A percentile compares a stretch with the other conserved stretches of the same genome.
Evolutionary conservation across 2,797 vertebrate genomes (phyloP).

Genomic region (Lycodopsis pacificus): DNA sequence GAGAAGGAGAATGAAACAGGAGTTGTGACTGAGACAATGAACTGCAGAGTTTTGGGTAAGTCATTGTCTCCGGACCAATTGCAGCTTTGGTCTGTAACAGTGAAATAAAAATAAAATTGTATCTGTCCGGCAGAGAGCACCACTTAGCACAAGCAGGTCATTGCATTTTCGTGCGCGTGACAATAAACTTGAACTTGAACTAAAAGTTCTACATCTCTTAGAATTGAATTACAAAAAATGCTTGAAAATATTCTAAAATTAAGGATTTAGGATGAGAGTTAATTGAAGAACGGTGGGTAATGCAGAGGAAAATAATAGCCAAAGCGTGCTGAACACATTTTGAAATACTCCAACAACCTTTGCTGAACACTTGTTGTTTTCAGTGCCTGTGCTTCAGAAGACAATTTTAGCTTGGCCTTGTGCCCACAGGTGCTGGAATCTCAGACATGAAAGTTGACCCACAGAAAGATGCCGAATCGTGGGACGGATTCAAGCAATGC

Average conservation of each 20-base stretch:
- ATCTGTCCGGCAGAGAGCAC: background rate
- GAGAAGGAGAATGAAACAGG: constrained; percentile 96
- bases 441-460: constrained; percentile 86
- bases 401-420: constrained; percentile 18
- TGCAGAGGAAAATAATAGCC: background rate
- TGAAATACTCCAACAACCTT: background rate
- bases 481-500: constrained; percentile 83
- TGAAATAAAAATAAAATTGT: too few relatives aligned
- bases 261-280: background rate
- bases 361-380: background rate
- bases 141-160: background rate
- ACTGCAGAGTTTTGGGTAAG: constrained; percentile 89
- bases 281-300: background rate
- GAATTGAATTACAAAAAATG: background rate
- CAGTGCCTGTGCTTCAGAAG: background rate
- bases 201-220: background rate
- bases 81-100: background rate
- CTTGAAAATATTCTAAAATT: background rate
- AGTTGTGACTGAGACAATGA: constrained; percentile 87
- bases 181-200: background rate
- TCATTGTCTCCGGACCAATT: constrained; percentile 1
- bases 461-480: constrained; percentile 71
- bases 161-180: background rate
- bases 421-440: constrained; percentile 87
- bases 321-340: background rate